Evolutionary conservation across 2,113 vertebrate species (phyloP), one percentile per base, ranked within the genome.

Genomic region (Zootoca vivipara): DNA sequence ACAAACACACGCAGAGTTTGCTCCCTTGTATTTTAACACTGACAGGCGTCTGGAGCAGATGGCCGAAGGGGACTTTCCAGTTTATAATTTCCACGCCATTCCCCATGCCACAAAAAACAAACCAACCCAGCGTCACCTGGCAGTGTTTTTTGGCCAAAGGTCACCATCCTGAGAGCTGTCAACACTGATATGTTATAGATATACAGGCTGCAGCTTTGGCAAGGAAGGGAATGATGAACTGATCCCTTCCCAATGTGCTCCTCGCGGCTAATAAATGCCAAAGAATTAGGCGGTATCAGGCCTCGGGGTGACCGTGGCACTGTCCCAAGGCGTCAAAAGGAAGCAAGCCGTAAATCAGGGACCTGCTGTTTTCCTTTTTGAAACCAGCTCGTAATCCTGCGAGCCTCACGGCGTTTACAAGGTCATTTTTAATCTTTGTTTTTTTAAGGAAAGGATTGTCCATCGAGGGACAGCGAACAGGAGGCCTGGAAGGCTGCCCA

Each of bases 331-430:
- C 79, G 10, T 0, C 24, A 85, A 82, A 92, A 92, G 92, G 92
- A 94, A 94, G 83, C 6, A 22, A 30, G 46, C 82, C 69, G 89
- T 93, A 91, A 35, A 86, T 12, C 5, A 89, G 88, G 79, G 77
- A 82, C 85, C 85, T 93, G 93, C 91, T 28, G 12, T 40, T 65
- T 74, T 73, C n/a, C 28, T 80, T 67, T 86, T 22, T 58, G 1
- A 78, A 78, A 5, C 8, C 75, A 89, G 24, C 28, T 75, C 73
- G 33, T 9, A 73, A 91, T 26, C 2, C 38, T 12, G 46, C 1
- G 56, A 85, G 46, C 1, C 64, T 79, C 64, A 78, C 70, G 85
- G 8, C 82, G 33, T 67, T 93, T 72, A 3, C 2, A 1, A 18
- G 70, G 35, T 0, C 69, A 22, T 67, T 86, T 46, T 56, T 85